Base-by-base conservation (phyloP, 2,888 invertebrate species). In the Lasioglossum marginatum region DNA sequence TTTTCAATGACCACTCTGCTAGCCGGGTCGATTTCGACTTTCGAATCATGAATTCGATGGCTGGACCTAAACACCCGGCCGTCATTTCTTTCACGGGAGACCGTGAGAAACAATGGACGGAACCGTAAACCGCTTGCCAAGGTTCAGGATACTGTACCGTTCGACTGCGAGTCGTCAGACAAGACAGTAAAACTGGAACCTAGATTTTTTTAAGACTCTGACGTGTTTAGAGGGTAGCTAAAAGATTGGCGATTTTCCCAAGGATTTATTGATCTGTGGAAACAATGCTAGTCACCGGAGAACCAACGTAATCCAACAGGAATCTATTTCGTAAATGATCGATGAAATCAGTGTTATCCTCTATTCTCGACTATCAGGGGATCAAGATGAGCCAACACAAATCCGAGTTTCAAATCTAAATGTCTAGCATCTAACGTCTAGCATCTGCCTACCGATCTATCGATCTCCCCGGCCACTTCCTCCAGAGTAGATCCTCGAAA, bases 11-110 rank as follows among this genome's bases (percentile, higher is more conserved):
- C 63, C 27, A n/a, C 43, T 27, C 34, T 34, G 16, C 37, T 1
- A n/a, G 57, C 68, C 34, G 72, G 76, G 75, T 73, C 75, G 34
- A 68, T 37, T 34, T 37, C 34, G 37, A 34, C 68, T 37, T 10
- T 68, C 68, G 68, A 48, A 73, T 48, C 48, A 14, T 23, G 31
- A 34, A 73, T 73, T 68, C 52, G 40, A 14, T 2, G 27, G 3
- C 43, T 2, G 34, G 23, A 19, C 45, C 45, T 72, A 40, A 68
- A 72, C 72, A 10, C 72, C 66, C 19, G 23, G 19, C 16, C 14
- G 31, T 19, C 72, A 73, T 73, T 73, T 48, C 23, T 19, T n/a
- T n/a, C n/a, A 19, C 66, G 34, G 12, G 1, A 31, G 19, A 48
- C 34, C 48, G 48, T 31, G 72, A 48, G 48, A 48, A 48, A 73